These are phyloP conservation scores for Leptinotarsa undecemlineata DNA, from an alignment of 1,140 invertebrate genomes.

Conservation along the genomic window DNA sequence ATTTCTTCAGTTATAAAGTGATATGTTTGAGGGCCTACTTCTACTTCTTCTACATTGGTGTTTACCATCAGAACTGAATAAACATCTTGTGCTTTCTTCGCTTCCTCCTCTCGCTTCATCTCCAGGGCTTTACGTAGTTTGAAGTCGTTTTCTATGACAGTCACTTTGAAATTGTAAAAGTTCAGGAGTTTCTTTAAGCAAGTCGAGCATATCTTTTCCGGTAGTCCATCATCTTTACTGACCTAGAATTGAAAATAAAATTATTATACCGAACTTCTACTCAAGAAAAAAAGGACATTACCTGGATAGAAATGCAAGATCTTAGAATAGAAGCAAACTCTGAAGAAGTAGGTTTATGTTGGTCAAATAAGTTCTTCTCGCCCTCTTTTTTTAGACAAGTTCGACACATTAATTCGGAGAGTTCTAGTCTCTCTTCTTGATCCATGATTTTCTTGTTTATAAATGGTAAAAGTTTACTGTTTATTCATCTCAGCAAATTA, in stretches of 20 bases:
- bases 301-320: slow-evolving; percentile 15
- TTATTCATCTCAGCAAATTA: too few relatives aligned
- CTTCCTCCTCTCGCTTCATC: slow-evolving; percentile 7
- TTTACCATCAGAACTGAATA: background rate
- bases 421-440: background rate
- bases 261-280: too few relatives aligned
- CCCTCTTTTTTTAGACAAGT: slow-evolving; percentile 17
- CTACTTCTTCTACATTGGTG: background rate
- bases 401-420: slow-evolving; percentile 15
- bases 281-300: background rate
- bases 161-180: slow-evolving; percentile 46
- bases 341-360: slow-evolving; percentile 20
- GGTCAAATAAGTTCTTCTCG: slow-evolving; percentile 16
- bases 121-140: slow-evolving; percentile 32
- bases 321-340: slow-evolving; percentile 16
- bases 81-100: slow-evolving; percentile 11
- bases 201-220: slow-evolving; percentile 36
- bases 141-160: slow-evolving; percentile 33
- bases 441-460: background rate
- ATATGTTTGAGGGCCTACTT: slow-evolving; percentile 2
- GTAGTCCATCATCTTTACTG: slow-evolving; percentile 37
- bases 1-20: background rate
- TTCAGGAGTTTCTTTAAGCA: slow-evolving; percentile 44
- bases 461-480: too few relatives aligned
- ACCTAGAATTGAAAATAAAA: slow-evolving; percentile 34